A percentile compares a stretch with the other conserved stretches of the same genome.
phyloP scores from a whole-genome alignment of 2,888 invertebrate genomes.

The Dryocosmus kuriphilus region DNA sequence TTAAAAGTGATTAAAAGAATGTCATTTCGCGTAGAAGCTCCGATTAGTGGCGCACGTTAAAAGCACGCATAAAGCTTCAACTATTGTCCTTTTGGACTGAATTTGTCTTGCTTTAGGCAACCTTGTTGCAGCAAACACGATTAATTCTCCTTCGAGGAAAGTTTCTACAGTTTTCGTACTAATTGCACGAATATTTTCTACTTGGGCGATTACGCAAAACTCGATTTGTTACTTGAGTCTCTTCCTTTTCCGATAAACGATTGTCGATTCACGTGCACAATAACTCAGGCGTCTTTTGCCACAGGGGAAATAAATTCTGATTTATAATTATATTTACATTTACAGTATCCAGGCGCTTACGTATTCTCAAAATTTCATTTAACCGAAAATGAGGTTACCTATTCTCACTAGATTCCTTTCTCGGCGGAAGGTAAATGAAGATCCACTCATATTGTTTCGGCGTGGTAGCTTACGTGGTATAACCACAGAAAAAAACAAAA shows the following conservation, averaged over 20 bases:
- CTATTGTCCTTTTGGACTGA: slow-evolving; percentile 31
- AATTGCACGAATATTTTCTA: slow-evolving; percentile 21
- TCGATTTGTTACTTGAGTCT: slow-evolving; percentile 32
- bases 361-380: too few species aligned
- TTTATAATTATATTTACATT: slow-evolving; percentile 31
- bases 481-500: too few species aligned
- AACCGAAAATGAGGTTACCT: too few species aligned
- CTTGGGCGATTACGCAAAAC: slow-evolving; percentile 18
- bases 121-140: slow-evolving; percentile 7
- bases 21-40: slow-evolving; percentile 49
- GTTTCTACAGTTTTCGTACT: slow-evolving; percentile 15
- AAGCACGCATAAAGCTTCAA: slow-evolving; percentile 47
- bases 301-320: slow-evolving; percentile 19
- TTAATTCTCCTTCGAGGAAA: slow-evolving; percentile 1
- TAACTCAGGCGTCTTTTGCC: not conserved
- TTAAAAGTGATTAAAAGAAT: slow-evolving; percentile 46
- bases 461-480: too few species aligned
- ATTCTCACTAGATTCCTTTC: too few species aligned
- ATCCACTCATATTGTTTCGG: too few species aligned
- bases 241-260: slow-evolving; percentile 19
- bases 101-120: not conserved
- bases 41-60: slow-evolving; percentile 43
- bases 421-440: too few species aligned
- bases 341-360: too few species aligned
- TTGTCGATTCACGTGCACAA: slow-evolving; percentile 14